Conservation (phyloP, 2,797 vertebrate species). For the Channa striata region DNA sequence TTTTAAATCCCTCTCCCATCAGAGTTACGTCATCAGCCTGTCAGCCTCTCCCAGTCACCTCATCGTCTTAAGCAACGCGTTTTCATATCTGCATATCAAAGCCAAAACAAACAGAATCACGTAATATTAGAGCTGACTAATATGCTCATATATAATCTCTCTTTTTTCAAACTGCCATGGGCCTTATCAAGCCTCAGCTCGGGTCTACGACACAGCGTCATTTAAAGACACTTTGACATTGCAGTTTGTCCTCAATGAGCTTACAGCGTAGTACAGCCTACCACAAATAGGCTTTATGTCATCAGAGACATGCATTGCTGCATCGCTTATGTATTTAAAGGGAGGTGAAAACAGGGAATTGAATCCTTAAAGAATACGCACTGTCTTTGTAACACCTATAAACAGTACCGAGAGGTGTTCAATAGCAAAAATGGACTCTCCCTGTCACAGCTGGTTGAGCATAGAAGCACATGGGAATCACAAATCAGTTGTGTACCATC, state of each 20-base stretch:
- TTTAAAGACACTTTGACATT: constrained; percentile 43
- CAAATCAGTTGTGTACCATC: constrained; percentile 47
- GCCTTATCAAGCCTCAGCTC: constrained; percentile 36
- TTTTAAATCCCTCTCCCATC: not conserved
- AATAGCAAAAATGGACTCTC: constrained; percentile 45
- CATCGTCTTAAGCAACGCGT: constrained; percentile 15
- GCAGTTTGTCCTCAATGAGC: constrained; percentile 15
- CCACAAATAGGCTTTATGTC: not conserved
- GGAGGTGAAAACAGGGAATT: constrained; percentile 41
- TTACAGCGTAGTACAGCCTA: not conserved
- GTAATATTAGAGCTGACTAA: not conserved
- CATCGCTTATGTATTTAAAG: constrained; percentile 36
- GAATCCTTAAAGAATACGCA: constrained; percentile 66
- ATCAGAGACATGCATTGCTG: not conserved
- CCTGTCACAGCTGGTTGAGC: constrained; percentile 68
- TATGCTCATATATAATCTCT: not conserved
- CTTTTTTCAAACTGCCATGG: constrained; percentile 2
- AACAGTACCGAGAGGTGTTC: constrained; percentile 53
- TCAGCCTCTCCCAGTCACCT: not conserved
- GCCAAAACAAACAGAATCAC: constrained; percentile 54
- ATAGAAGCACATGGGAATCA: constrained; percentile 57
- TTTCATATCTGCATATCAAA: constrained; percentile 13
- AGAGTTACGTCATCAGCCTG: constrained; percentile 9
- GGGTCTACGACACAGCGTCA: not conserved
- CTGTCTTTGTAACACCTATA: constrained; percentile 46